Evolutionary conservation across 2,888 invertebrate species (phyloP).

Genomic region (Leistus spinibarbis): DNA sequence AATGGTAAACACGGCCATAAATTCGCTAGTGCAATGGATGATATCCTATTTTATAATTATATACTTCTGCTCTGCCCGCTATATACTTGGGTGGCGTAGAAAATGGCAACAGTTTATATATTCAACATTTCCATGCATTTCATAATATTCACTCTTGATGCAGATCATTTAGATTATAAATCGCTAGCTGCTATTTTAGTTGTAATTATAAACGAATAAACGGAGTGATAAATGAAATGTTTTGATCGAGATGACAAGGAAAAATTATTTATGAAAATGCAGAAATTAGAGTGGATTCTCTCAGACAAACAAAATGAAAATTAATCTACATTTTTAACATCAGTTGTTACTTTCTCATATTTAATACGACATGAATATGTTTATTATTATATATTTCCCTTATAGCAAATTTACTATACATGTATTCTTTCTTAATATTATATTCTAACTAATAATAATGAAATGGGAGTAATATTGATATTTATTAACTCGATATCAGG

Average conservation of each 20-base stretch:
- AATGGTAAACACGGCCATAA: neutral
- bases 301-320: neutral
- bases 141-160: neutral
- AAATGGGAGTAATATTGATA: too few species aligned
- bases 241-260: neutral
- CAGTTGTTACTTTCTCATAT: too few species aligned
- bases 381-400: too few species aligned
- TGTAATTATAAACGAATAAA: neutral
- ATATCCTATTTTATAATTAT: slow-evolving; percentile 26
- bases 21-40: neutral
- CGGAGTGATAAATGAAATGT: neutral
- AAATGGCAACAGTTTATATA: neutral
- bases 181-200: neutral
- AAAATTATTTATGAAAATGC: neutral
- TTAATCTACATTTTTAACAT: neutral
- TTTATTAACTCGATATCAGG: too few species aligned
- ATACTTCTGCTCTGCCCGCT: neutral
- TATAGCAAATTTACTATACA: too few species aligned
- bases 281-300: neutral
- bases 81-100: neutral
- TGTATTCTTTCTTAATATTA: too few species aligned
- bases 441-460: too few species aligned
- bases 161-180: neutral
- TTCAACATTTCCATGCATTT: neutral
- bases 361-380: too few species aligned